These are phyloP conservation scores for Spilarctia lutea DNA, from an alignment of 2,888 invertebrate species.

Conservation along the genomic window DNA sequence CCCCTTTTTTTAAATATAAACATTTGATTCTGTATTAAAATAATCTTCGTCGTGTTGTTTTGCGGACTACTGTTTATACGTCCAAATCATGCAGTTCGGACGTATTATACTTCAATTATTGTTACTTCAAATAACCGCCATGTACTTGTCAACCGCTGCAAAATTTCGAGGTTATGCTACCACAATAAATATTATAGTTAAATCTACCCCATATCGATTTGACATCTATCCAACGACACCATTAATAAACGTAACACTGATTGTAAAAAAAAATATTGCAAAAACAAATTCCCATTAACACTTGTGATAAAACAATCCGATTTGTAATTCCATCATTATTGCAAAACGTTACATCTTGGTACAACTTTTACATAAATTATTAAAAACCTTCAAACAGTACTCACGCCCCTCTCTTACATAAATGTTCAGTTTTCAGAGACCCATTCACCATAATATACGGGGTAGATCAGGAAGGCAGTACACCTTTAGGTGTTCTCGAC, in stretches of 20 bases:
- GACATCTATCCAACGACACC: conserved; percentile 27
- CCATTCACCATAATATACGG: conserved; percentile 49
- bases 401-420: conserved; percentile 11
- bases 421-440: background rate
- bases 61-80: background rate
- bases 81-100: background rate
- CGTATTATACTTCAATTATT: background rate
- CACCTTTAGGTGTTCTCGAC: conserved; percentile 77
- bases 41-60: background rate
- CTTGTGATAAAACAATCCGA: conserved; percentile 7
- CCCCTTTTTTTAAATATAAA: conserved; percentile 10
- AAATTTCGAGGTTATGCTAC: conserved; percentile 66
- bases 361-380: conserved; percentile 13
- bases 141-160: conserved; percentile 22
- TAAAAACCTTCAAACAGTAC: conserved; percentile 4
- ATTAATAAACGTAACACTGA: background rate
- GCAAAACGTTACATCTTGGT: background rate
- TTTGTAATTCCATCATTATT: conserved; percentile 2
- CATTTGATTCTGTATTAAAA: background rate
- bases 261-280: background rate
- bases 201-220: conserved; percentile 53
- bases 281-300: background rate
- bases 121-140: conserved; percentile 19
- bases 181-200: conserved; percentile 65
- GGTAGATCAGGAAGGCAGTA: conserved; percentile 60